Percentiles rank a stretch among this genome's conserved stretches.
Conservation (phyloP, 2,888 invertebrate species). For the Palloptera scutellata region DNA sequence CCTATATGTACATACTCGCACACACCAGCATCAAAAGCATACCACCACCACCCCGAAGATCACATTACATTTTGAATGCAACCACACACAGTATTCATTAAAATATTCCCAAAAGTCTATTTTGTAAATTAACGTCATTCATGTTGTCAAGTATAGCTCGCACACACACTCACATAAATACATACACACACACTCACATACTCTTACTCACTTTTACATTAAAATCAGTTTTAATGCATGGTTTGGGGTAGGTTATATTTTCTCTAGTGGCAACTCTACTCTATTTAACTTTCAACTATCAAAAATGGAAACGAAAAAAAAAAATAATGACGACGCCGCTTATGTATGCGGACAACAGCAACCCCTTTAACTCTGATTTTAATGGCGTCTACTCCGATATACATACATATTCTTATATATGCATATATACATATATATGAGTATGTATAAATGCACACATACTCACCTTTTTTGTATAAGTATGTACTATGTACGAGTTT, state of each 20-base stretch:
- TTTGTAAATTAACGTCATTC: no score
- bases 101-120: not conserved
- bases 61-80: conserved; percentile 5
- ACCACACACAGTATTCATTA: not conserved
- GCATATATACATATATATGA: not conserved
- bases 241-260: conserved; percentile 27
- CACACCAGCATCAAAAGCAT: no score
- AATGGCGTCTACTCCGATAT: conserved; percentile 34
- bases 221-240: not conserved
- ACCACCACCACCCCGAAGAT: conserved; percentile 3
- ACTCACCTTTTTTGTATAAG: no score
- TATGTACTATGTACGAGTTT: no score
- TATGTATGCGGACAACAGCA: conserved; percentile 30
- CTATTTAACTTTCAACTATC: conserved; percentile 18
- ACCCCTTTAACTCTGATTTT: conserved; percentile 42
- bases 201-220: not conserved
- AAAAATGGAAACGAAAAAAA: not conserved
- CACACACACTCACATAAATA: not conserved
- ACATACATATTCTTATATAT: not conserved
- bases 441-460: not conserved
- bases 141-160: no score
- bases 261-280: not conserved
- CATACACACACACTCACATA: not conserved
- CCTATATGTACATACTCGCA: no score
- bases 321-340: not conserved